These are phyloP conservation scores for Neodiprion pinetum DNA, from an alignment of 1,140 invertebrate genomes.

Conservation along the genomic window DNA sequence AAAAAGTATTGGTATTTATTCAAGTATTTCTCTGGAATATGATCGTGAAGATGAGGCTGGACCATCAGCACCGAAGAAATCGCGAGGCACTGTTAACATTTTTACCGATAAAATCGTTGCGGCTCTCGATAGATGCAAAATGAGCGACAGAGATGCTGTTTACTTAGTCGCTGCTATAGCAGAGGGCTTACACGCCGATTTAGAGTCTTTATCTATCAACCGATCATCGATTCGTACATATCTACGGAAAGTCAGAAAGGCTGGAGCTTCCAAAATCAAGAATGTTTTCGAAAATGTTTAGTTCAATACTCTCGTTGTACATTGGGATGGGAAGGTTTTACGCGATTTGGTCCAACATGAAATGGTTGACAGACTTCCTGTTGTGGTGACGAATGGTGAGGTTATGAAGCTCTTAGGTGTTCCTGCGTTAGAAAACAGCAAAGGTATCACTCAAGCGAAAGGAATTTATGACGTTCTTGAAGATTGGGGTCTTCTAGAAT, in stretches of 20 bases:
- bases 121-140: conserved; percentile 31
- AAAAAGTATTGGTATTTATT: neutral
- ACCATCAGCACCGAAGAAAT: conserved; percentile 19
- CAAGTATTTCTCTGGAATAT: neutral
- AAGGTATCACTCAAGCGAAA: neutral
- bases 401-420: conserved; percentile 6
- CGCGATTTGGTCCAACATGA: neutral
- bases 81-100: conserved; percentile 27
- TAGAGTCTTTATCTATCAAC: conserved; percentile 19
- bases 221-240: conserved; percentile 5
- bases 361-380: neutral
- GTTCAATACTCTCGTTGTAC: neutral
- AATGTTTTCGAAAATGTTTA: neutral
- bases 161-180: conserved; percentile 28
- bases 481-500: neutral
- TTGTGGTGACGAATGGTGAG: neutral
- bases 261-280: neutral
- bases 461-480: neutral
- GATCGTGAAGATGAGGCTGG: neutral
- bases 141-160: conserved; percentile 34
- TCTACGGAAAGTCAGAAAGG: conserved; percentile 9
- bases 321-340: conserved; percentile 10
- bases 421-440: neutral
- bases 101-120: conserved; percentile 30
- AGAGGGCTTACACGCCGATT: conserved; percentile 11